A percentile compares a stretch with the other conserved stretches of the same genome.
Evolutionary conservation across 2,113 vertebrate species (phyloP).

Genomic region (Actenoides lindsayi): DNA sequence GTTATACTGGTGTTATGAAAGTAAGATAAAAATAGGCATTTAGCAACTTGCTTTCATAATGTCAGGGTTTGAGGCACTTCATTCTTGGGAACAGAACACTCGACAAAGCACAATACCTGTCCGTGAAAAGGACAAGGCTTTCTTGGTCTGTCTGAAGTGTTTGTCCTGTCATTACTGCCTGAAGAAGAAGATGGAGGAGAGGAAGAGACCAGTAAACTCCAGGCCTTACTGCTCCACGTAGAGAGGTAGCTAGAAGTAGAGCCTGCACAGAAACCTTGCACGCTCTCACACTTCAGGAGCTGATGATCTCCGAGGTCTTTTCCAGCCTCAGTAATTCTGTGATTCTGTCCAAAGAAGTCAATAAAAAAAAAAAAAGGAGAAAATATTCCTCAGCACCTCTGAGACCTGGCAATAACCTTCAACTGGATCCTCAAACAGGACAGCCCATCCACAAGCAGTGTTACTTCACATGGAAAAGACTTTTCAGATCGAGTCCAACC

Average conservation of each 20-base stretch:
- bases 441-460: background rate
- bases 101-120: background rate
- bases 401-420: background rate
- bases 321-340: no score
- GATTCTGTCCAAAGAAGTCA: background rate
- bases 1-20: background rate
- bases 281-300: accelerated
- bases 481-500: no score
- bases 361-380: background rate
- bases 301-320: no score
- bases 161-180: background rate
- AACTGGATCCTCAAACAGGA: background rate
- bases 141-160: background rate
- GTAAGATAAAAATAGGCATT: background rate
- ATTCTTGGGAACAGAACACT: background rate
- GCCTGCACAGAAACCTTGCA: background rate
- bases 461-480: background rate
- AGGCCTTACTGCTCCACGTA: background rate
- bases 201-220: background rate
- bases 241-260: no score
- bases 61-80: background rate
- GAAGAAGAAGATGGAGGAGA: background rate
- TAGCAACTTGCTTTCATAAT: background rate
- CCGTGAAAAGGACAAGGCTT: background rate
- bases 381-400: background rate